These are phyloP conservation scores for Glossosoma conforme DNA, from an alignment of 1,140 invertebrate species.

Conservation along the genomic window DNA sequence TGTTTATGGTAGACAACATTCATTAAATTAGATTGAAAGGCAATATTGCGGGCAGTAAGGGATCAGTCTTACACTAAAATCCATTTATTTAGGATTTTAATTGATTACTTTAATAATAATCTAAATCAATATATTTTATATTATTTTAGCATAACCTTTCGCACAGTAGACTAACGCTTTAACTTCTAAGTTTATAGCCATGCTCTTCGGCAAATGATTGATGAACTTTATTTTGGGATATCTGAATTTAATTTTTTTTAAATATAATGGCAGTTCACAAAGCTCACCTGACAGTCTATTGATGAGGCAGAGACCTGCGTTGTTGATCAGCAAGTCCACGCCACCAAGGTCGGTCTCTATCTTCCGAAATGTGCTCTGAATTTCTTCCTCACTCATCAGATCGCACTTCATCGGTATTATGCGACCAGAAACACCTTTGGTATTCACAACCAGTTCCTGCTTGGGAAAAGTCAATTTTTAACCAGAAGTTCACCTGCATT, in stretches of 20 bases:
- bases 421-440: slow-evolving; percentile 29
- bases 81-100: too few relatives aligned
- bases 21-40: too few relatives aligned
- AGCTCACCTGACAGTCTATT: not conserved
- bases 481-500: too few relatives aligned
- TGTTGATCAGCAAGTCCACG: slow-evolving; percentile 65
- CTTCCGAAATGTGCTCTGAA: slow-evolving; percentile 56
- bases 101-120: not conserved
- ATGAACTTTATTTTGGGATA: not conserved
- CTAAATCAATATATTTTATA: not conserved
- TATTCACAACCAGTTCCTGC: not conserved
- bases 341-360: slow-evolving; percentile 55
- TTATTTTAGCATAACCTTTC: not conserved
- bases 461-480: too few relatives aligned
- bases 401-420: slow-evolving; percentile 51
- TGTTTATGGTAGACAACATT: too few relatives aligned
- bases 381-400: slow-evolving; percentile 56
- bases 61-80: too few relatives aligned
- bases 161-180: not conserved
- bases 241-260: not conserved
- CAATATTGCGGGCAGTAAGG: too few relatives aligned
- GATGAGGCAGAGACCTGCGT: slow-evolving; percentile 50
- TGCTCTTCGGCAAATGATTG: not conserved
- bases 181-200: not conserved
- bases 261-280: not conserved